Conservation (phyloP, 2,113 vertebrate genomes). For the Chionodraco myersi region DNA sequence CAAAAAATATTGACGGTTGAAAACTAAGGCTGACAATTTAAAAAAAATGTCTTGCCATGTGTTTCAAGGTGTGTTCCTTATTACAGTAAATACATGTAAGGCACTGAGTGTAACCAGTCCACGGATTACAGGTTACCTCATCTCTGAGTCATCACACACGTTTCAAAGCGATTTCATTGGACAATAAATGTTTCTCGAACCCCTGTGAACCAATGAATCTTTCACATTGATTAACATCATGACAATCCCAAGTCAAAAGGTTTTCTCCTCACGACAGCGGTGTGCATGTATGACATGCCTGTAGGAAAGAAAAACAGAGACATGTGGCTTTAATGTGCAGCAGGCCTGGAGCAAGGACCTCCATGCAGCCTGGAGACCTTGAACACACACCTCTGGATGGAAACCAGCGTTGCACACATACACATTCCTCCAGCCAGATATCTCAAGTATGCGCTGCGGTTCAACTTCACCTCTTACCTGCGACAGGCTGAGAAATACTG, state of each 20-base stretch:
- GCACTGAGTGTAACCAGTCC: slow-evolving; percentile 2
- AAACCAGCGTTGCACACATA: slow-evolving; percentile 55
- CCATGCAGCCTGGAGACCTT: slow-evolving; percentile 64
- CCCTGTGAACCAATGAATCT: slow-evolving; percentile 26
- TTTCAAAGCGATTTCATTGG: slow-evolving; percentile 18
- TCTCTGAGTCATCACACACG: slow-evolving; percentile 36
- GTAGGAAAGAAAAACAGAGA: slow-evolving; percentile 72
- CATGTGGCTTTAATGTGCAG: slow-evolving; percentile 78
- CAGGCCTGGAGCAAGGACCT: slow-evolving; percentile 62
- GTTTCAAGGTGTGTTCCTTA: slow-evolving; percentile 22
- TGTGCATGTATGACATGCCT: slow-evolving; percentile 48
- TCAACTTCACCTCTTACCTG: slow-evolving; percentile 46
- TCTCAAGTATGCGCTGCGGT: slow-evolving; percentile 67
- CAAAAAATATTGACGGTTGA: too few species aligned
- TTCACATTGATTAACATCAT: slow-evolving; percentile 12
- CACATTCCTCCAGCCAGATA: slow-evolving; percentile 72
- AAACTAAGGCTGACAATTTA: not conserved
- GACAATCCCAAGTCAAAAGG: not conserved
- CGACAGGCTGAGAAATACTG: slow-evolving; percentile 27
- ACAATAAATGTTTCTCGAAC: slow-evolving; percentile 44
- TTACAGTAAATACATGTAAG: slow-evolving; percentile 23
- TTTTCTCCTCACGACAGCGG: not conserved
- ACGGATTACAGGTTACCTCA: slow-evolving; percentile 6
- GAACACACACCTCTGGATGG: slow-evolving; percentile 68
- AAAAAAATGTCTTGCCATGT: not conserved